Percentiles rank a stretch among this genome's conserved stretches.
phyloP scores from a whole-genome alignment of 2,113 vertebrate species.

The Mormyrus lacerda region DNA sequence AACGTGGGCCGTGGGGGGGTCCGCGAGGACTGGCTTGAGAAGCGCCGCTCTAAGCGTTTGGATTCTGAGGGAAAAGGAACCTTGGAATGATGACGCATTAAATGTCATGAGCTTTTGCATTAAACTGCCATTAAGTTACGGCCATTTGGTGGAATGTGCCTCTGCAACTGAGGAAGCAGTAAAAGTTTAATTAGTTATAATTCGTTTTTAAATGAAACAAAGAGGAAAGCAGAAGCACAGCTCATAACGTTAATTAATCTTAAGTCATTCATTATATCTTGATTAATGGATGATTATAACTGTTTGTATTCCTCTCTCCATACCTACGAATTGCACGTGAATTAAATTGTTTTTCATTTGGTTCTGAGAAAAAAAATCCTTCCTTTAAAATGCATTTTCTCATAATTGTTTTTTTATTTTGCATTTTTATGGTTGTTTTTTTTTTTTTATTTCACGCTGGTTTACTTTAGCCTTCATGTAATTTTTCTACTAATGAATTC shows the following conservation, averaged over 20 bases:
- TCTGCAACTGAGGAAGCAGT: neutral
- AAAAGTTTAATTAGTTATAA: neutral
- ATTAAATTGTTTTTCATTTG: neutral
- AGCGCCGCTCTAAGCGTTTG: neutral
- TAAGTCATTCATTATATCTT: neutral
- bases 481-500: neutral
- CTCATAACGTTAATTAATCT: constrained; percentile 5
- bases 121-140: neutral
- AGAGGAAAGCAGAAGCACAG: neutral
- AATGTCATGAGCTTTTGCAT: neutral
- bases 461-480: neutral
- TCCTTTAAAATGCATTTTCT: neutral
- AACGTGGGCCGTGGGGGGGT: too few species aligned
- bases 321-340: neutral
- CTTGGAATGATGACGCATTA: neutral
- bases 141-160: neutral
- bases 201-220: neutral
- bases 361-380: neutral
- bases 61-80: neutral
- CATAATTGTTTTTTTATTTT: neutral
- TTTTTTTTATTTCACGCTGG: neutral
- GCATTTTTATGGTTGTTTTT: neutral
- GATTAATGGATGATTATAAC: neutral
- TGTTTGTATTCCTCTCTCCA: neutral
- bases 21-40: too few species aligned